Base-by-base conservation (phyloP, 2,113 vertebrate genomes). In the Chaetodon auriga region DNA sequence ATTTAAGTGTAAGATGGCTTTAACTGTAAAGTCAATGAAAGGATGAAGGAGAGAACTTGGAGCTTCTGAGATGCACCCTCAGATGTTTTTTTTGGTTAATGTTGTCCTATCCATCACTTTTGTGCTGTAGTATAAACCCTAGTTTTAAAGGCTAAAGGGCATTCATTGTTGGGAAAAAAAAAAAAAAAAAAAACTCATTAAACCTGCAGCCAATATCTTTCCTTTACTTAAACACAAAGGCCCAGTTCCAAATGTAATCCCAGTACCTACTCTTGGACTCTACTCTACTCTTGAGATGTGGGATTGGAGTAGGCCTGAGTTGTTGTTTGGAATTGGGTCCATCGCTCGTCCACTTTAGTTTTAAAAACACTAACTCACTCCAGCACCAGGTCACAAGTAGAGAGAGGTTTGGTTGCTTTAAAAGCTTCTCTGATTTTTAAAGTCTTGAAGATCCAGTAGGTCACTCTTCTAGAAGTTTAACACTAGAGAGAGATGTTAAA, bases 391-490 rank as follows among this genome's bases (percentile, higher is more conserved):
- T 74, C 65, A 73, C 54, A 48, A n/a, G 53, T 35, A 51, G 57
- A 69, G 4, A 30, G 30, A 30, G 6, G 0, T 41, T 72, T n/a
- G 43, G 21, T 45, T 64, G 43, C 46, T 68, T 14, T 35, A 19
- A 80, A 83, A 54, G 35, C 21, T 3, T 15, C 11, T 2, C 61
- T 53, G 54, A 66, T 58, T 21, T 23, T 57, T 46, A 2, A 73
- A 30, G 10, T 57, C 35, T 13, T 41, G 7, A 57, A 82, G 82
- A 83, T 90, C 88, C 88, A 86, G 86, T 64, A 8, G 83, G 69
- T 19, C 9, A 75, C 65, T 83, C 79, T 78, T 73, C 53, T 21
- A 2, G 2, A 23, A 3, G 9, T 66, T 62, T 57, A 0, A 23
- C 30, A 30, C 30, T 3, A 30, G 30, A 30, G 30, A 30, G 30